A percentile compares a stretch with the other conserved stretches of the same genome.
These are phyloP conservation scores for Allolobophora icterica DNA, from an alignment of 2,888 invertebrate genomes.

Conservation along the genomic window DNA sequence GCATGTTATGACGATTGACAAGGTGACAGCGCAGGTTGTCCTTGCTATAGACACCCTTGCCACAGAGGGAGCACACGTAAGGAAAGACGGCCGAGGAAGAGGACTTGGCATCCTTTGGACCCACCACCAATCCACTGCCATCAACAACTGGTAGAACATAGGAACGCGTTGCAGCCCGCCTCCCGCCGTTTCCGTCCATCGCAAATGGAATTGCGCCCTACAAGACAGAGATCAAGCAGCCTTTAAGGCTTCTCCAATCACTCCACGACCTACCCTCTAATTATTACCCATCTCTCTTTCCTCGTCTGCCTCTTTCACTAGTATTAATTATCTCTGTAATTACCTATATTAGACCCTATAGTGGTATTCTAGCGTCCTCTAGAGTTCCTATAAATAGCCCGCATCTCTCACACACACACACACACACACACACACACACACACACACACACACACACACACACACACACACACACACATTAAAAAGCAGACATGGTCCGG, in stretches of 20 bases:
- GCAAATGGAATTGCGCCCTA: neutral
- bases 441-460: too few relatives aligned
- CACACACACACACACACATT: too few relatives aligned
- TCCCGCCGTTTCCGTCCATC: neutral
- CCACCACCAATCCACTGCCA: neutral
- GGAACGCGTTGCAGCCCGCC: neutral
- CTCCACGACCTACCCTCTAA: neutral
- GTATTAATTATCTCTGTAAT: neutral
- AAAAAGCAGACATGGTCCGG: neutral
- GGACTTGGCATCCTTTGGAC: neutral
- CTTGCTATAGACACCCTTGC: slow-evolving; percentile 18
- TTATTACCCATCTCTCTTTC: neutral
- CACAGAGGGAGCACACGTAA: slow-evolving; percentile 9
- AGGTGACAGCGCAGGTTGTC: slow-evolving; percentile 26
- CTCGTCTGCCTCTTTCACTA: neutral
- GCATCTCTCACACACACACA: too few relatives aligned
- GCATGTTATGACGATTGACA: slow-evolving; percentile 21
- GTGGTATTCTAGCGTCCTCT: too few relatives aligned
- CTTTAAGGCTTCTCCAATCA: neutral
- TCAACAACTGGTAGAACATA: slow-evolving; percentile 1
- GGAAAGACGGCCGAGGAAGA: neutral
- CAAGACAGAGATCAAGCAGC: neutral
- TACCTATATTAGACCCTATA: neutral
- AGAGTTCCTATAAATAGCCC: neutral
- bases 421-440: too few relatives aligned